These are phyloP conservation scores for Toxonevra muliebris DNA, from an alignment of 2,888 invertebrate species.

Conservation along the genomic window DNA sequence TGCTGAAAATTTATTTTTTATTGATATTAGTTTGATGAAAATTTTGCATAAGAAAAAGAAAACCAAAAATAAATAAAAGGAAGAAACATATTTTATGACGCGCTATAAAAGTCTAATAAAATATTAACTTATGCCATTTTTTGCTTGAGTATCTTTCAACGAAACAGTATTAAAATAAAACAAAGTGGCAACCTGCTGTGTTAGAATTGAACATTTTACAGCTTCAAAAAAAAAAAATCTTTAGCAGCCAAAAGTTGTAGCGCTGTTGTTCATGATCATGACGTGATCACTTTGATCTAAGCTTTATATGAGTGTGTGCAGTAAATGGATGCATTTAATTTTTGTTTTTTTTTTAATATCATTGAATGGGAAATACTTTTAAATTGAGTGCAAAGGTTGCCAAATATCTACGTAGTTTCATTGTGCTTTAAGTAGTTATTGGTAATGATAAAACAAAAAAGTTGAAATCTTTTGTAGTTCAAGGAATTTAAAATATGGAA, in stretches of 20 bases:
- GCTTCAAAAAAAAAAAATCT: slow-evolving; percentile 22
- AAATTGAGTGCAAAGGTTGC: not conserved
- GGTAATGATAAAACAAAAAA: too few species aligned
- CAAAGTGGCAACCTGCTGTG: slow-evolving; percentile 38
- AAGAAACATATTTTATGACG: slow-evolving; percentile 16
- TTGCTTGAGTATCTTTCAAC: not conserved
- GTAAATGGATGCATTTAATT: not conserved
- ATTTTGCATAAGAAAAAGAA: too few species aligned
- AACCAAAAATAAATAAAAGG: too few species aligned
- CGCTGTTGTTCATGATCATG: slow-evolving; percentile 10
- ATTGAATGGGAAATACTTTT: not conserved
- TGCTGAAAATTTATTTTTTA: too few species aligned
- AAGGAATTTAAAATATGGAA: too few species aligned
- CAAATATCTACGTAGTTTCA: not conserved
- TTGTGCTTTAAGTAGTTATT: too few species aligned
- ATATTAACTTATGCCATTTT: slow-evolving; percentile 32
- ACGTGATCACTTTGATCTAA: slow-evolving; percentile 18
- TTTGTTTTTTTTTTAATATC: not conserved
- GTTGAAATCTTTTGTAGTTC: too few species aligned
- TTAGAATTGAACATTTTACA: not conserved
- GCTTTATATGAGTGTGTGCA: not conserved
- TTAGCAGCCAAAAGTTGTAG: slow-evolving; percentile 25
- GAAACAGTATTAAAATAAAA: slow-evolving; percentile 2
- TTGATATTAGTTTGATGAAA: too few species aligned
- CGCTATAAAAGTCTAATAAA: slow-evolving; percentile 32